A percentile compares a stretch with the other conserved stretches of the same genome.
phyloP scores from a whole-genome alignment of 2,797 vertebrate species.

The Silurus lanzhouensis region DNA sequence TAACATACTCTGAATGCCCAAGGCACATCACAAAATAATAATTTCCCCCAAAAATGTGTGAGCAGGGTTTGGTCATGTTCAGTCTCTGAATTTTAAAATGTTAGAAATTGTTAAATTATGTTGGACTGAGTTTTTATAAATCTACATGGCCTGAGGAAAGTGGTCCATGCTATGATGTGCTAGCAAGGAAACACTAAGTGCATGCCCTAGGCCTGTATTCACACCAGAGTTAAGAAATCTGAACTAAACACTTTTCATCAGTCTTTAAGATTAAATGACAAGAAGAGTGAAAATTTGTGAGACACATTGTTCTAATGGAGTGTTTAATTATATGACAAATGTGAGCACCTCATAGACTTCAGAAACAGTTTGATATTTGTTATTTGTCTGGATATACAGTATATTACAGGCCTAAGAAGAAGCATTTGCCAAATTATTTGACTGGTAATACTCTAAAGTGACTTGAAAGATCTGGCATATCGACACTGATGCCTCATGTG shows the following conservation, averaged over 20 bases:
- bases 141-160: conserved; percentile 34
- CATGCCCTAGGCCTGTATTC: conserved; percentile 19
- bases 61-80: conserved; percentile 14
- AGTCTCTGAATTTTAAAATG: conserved; percentile 36
- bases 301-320: neutral
- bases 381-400: neutral
- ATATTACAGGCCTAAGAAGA: neutral
- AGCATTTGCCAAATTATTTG: neutral
- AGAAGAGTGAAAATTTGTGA: neutral
- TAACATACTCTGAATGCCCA: conserved; percentile 35
- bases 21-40: conserved; percentile 40
- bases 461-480: neutral
- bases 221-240: conserved; percentile 16
- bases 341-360: neutral
- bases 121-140: conserved; percentile 38
- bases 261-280: neutral
- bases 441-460: neutral
- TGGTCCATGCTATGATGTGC: conserved; percentile 31
- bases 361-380: neutral
- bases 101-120: conserved; percentile 38
- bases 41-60: conserved; percentile 35
- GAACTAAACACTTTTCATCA: neutral
- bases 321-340: neutral
- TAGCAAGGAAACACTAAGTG: neutral
- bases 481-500: neutral